A percentile compares a stretch with the other conserved stretches of the same genome.
Evolutionary conservation across 2,888 invertebrate species (phyloP).

Genomic region (Alentia gelatinosa): DNA sequence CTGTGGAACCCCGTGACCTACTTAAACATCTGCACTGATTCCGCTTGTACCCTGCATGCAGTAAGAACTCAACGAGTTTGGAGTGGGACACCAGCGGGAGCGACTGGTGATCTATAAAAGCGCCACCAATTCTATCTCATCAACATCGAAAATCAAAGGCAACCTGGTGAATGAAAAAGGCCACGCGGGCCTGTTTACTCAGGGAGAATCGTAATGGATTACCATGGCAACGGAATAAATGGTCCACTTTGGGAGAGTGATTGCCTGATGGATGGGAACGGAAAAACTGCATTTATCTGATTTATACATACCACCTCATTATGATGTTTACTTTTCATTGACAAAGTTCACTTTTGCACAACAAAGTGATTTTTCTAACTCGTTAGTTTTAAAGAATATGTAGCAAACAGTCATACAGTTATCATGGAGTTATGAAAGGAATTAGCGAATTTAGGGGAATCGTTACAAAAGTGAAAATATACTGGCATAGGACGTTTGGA

Average conservation of each 20-base stretch:
- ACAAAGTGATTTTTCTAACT: too few relatives aligned
- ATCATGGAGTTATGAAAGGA: too few relatives aligned
- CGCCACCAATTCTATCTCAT: background rate
- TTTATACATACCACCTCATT: too few relatives aligned
- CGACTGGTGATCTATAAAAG: background rate
- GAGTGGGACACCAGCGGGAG: background rate
- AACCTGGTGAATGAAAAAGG: background rate
- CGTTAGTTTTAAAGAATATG: too few relatives aligned
- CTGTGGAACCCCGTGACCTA: background rate
- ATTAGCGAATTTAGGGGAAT: too few relatives aligned
- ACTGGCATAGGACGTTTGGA: too few relatives aligned
- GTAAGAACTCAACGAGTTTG: too few relatives aligned
- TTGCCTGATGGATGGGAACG: background rate
- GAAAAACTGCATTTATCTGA: too few relatives aligned
- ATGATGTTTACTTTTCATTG: too few relatives aligned
- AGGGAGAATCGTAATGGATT: background rate
- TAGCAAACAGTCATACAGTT: too few relatives aligned
- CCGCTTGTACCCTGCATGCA: background rate
- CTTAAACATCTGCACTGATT: background rate
- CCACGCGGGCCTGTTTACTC: background rate
- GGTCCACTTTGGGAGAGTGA: background rate
- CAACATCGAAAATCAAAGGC: background rate
- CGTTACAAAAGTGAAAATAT: too few relatives aligned
- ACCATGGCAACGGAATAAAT: background rate
- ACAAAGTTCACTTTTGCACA: too few relatives aligned